Base-by-base conservation (phyloP, 2,888 invertebrate genomes). In the Philereme transversata region DNA sequence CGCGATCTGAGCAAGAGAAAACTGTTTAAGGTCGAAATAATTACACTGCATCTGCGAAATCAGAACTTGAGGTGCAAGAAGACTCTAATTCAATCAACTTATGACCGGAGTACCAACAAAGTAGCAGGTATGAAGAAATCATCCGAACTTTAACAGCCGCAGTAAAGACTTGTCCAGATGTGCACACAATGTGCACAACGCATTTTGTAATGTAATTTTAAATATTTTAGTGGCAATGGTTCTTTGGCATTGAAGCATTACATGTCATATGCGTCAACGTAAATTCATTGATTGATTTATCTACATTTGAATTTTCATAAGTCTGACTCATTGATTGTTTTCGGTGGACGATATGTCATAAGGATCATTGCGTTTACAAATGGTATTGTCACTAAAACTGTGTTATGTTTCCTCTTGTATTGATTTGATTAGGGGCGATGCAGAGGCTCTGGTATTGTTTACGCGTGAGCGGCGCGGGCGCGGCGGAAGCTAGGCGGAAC, bases 401-500 rank as follows among this genome's bases (percentile, higher is more conserved):
- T 60, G 58, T 67, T 62, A 63, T 60, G 68, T 71, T 75, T 74
- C 70, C 73, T 74, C 64, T 65, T 65, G 67, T 67, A 57, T 65
- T 53, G 53, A 55, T 62, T 62, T 51, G 55, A 65, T 71, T 72
- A 65, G 71, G 76, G 74, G 71, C 73, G 70, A 75, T 76, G 81
- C 75, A 61, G 82, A 73, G 77, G 83, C 83, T 86, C 83, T 81
- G 83, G 75, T 79, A 85, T 86, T 89, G 87, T 91, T 90, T 89
- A 89, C 86, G 78, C 81, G 74, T 75, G 75, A 75, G 74, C 78
- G 81, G 88, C 62, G 68, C 67, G 69, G 69, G 70, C 62, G 70
- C 81, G 79, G 86, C 90, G 90, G 91, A 90, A 86, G 81, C 83
- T 74, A 74, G 74, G 78, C 88, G 91, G 91, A 90, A 87, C 85